Evolutionary conservation across 1,140 invertebrate species (phyloP).

Genomic region (Microplitis demolitor): DNA sequence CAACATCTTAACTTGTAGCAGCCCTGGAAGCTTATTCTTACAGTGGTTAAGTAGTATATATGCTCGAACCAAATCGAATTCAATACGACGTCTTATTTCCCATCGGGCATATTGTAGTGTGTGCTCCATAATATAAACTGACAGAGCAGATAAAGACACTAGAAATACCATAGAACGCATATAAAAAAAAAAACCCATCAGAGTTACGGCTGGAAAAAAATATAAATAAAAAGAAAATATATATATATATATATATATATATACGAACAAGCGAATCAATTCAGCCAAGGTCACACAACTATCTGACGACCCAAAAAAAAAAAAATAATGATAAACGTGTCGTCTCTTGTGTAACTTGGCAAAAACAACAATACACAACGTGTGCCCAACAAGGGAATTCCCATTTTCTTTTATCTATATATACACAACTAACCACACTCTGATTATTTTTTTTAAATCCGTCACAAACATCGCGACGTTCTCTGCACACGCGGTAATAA

Average conservation of each 20-base stretch:
- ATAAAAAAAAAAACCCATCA: not conserved
- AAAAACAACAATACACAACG: slow-evolving; percentile 7
- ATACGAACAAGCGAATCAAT: slow-evolving; percentile 2
- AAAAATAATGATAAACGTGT: slow-evolving; percentile 1
- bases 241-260: not conserved
- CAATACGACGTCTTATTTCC: slow-evolving; percentile 27
- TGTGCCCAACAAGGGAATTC: not conserved
- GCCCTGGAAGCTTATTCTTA: too few species aligned
- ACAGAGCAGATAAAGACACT: not conserved
- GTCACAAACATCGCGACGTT: too few species aligned
- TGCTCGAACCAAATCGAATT: slow-evolving; percentile 26
- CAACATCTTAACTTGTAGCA: not conserved
- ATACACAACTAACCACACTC: not conserved
- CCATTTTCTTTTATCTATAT: not conserved
- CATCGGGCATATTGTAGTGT: not conserved
- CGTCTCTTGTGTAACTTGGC: not conserved
- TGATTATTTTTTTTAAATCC: not conserved
- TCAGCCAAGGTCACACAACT: not conserved
- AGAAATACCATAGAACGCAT: too few species aligned
- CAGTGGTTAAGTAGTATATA: too few species aligned
- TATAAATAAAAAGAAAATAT: not conserved
- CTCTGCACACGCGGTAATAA: too few species aligned
- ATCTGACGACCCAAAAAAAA: not conserved
- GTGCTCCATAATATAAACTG: not conserved
- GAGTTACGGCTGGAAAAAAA: not conserved